A percentile compares a stretch with the other conserved stretches of the same genome.
These are phyloP conservation scores for Thymallus thymallus DNA, from an alignment of 2,113 vertebrate genomes.

Conservation along the genomic window DNA sequence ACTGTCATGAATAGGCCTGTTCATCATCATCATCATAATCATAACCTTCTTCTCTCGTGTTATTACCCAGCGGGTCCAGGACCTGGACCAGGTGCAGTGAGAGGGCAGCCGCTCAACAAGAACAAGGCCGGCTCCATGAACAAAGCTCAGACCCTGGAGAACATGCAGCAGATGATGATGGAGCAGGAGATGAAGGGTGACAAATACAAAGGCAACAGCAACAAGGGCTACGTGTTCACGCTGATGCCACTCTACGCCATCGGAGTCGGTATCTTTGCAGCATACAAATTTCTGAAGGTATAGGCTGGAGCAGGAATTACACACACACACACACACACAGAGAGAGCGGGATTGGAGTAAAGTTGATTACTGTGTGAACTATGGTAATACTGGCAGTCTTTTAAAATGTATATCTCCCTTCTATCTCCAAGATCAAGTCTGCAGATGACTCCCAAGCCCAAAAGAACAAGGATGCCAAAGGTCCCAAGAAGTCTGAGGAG, in stretches of 20 bases:
- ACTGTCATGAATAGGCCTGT: too few relatives aligned
- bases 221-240: conserved; percentile 83
- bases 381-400: not conserved
- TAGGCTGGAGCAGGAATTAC: not conserved
- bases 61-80: conserved; percentile 43
- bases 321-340: not conserved
- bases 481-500: conserved; percentile 78
- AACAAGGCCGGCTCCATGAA: conserved; percentile 47
- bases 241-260: conserved; percentile 87
- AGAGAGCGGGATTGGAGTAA: not conserved
- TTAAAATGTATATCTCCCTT: too few relatives aligned
- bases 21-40: not conserved
- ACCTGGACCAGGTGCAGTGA: conserved; percentile 28
- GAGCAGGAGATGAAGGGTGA: conserved; percentile 82
- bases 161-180: conserved; percentile 79
- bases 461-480: conserved; percentile 71
- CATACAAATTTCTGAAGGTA: conserved; percentile 88
- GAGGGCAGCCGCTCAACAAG: conserved; percentile 51
- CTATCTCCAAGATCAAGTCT: conserved; percentile 76
- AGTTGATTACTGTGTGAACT: not conserved
- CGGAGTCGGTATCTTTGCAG: conserved; percentile 86
- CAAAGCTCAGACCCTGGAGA: conserved; percentile 62
- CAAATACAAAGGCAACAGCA: conserved; percentile 74
- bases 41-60: not conserved
- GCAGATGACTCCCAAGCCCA: conserved; percentile 73